Evolutionary conservation across 2,113 vertebrate genomes (phyloP), one percentile per base, ranked within the genome.

Genomic region (Campylomormyrus tamandua): DNA sequence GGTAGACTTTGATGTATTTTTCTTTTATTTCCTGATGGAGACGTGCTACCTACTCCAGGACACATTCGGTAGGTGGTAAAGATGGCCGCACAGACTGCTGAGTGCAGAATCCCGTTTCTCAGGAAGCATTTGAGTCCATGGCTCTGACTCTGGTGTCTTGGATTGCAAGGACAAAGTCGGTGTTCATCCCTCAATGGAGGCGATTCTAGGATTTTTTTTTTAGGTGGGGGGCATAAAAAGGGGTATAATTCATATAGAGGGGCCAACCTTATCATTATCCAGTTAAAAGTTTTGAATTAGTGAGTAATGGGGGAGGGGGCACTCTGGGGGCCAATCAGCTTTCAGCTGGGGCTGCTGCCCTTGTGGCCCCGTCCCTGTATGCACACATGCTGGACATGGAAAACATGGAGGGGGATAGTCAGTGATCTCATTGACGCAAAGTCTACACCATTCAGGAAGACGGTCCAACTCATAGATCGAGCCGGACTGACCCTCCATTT

Each of bases 361-460:
- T n/a, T 27, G 9, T 27, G 62, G 62, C n/a, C 62, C 24, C 9
- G 2, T n/a, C 58, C 62, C n/a, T 66, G n/a, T 13, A 66, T 66
- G n/a, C n/a, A 66, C 62, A 66, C 62, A 3, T 66, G 9, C 91
- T 92, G 89, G 53, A 91, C 85, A 77, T 70, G 62, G 88, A 90
- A 91, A 91, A 88, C 87, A 90, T 89, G 88, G 87, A 83, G 80
- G 19, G 50, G 66, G 52, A 50, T 24, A 70, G 77, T 49, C 52
- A 89, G 70, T 91, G 62, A 90, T 84, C 15, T 62, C 31, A 45
- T 39, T 84, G 87, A 85, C 46, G 13, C 56, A 39, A 50, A 1
- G 74, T 52, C 62, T 66, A 27, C 31, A 39, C 31, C 70, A 31
- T 77, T 35, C n/a, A 11, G 24, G 50, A 19, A 58, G n/a, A 62